phyloP scores from a whole-genome alignment of 2,888 invertebrate genomes.

The Melanophora roralis region DNA sequence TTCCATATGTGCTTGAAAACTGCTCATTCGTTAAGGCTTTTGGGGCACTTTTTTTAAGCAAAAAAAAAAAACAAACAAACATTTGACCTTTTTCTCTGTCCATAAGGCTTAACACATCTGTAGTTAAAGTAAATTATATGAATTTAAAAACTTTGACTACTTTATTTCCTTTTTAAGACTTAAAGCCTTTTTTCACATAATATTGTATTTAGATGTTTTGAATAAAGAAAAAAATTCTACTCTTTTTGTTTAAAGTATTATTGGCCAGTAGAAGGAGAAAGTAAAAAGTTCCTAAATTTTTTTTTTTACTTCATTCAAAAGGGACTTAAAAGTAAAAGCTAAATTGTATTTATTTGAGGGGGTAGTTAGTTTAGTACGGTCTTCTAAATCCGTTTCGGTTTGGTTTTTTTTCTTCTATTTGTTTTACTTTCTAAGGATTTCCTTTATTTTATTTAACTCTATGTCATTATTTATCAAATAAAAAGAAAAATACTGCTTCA shows the following conservation, averaged over 20 bases:
- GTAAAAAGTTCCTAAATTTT: conserved; percentile 24
- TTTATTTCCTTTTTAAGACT: background rate
- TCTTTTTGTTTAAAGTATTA: background rate
- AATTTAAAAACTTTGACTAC: conserved; percentile 6
- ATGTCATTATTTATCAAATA: conserved; percentile 68
- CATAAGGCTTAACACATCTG: background rate
- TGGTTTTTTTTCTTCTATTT: conserved; percentile 13
- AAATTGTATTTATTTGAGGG: background rate
- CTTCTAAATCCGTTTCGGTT: conserved; percentile 14
- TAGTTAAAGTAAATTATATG: conserved; percentile 35
- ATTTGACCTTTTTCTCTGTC: conserved; percentile 20
- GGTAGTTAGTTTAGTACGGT: background rate
- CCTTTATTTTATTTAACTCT: conserved; percentile 45
- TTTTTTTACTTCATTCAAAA: background rate
- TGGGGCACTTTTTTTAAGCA: conserved; percentile 1
- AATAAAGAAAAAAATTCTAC: background rate
- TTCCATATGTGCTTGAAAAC: background rate
- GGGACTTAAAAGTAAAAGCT: background rate
- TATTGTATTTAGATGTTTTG: background rate
- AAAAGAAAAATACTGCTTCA: conserved; percentile 68
- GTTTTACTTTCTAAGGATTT: conserved; percentile 62
- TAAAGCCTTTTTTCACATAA: conserved; percentile 22
- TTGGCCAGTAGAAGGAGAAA: background rate
- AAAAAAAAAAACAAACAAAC: background rate
- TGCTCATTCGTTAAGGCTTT: conserved; percentile 23